Conservation (phyloP, 2,888 invertebrate genomes). For the Aethes cnicana region DNA sequence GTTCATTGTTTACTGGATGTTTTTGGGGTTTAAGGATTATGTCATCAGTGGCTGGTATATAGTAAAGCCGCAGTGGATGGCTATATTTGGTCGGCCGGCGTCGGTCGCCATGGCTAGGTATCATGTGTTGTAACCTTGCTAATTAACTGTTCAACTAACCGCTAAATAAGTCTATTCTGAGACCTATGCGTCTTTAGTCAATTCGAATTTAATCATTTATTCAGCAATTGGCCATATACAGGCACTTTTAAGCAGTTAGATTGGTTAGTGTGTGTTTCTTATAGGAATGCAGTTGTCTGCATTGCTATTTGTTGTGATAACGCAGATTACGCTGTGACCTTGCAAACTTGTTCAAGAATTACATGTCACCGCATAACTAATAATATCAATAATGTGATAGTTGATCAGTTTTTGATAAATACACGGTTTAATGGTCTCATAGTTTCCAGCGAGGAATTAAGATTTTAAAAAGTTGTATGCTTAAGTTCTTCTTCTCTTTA, state of each 20-base stretch:
- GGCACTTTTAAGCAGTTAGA: background rate
- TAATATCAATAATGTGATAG: too few species aligned
- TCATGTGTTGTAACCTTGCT: slow-evolving; percentile 30
- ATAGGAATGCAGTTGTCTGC: slow-evolving; percentile 12
- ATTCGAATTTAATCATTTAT: too few species aligned
- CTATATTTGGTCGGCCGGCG: slow-evolving; percentile 50
- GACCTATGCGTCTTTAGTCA: too few species aligned
- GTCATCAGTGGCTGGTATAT: slow-evolving; percentile 49
- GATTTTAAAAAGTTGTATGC: too few species aligned
- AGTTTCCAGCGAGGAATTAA: too few species aligned
- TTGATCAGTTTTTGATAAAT: too few species aligned
- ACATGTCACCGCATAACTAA: background rate
- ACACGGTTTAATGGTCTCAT: too few species aligned
- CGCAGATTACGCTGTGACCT: slow-evolving; percentile 12
- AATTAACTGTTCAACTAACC: slow-evolving; percentile 2
- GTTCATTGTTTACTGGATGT: slow-evolving; percentile 57
- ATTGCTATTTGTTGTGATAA: slow-evolving; percentile 14
- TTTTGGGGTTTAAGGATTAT: slow-evolving; percentile 57
- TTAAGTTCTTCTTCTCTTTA: too few species aligned
- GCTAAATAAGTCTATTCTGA: background rate
- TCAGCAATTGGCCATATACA: too few species aligned
- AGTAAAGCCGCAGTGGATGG: slow-evolving; percentile 34
- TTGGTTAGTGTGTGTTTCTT: background rate
- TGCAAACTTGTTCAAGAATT: background rate
- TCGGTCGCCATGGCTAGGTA: slow-evolving; percentile 9